These are phyloP conservation scores for Micrasema longulum DNA, from an alignment of 1,140 invertebrate species.

Conservation along the genomic window DNA sequence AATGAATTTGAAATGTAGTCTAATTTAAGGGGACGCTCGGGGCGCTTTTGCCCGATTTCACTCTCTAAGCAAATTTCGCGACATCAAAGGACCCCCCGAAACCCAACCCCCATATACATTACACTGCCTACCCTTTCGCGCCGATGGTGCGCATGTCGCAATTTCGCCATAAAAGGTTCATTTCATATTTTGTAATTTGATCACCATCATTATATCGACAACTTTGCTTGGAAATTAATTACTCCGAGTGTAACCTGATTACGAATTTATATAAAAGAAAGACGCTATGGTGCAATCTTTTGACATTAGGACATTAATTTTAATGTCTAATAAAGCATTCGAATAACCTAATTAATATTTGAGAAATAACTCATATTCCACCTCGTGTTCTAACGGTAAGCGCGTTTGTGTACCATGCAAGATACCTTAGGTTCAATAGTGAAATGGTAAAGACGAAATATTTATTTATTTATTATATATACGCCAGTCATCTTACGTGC, in stretches of 20 bases:
- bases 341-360: too few relatives aligned
- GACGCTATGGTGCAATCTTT: too few relatives aligned
- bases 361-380: too few relatives aligned
- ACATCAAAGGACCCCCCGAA: constrained; percentile 44
- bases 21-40: constrained; percentile 35
- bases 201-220: constrained; percentile 54
- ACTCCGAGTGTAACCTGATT: constrained; percentile 20
- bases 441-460: too few relatives aligned
- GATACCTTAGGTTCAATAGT: too few relatives aligned
- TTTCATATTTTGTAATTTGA: constrained; percentile 54
- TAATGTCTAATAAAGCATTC: too few relatives aligned
- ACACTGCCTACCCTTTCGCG: not conserved
- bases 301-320: too few relatives aligned
- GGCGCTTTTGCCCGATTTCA: constrained; percentile 46
- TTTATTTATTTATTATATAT: too few relatives aligned
- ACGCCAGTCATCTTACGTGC: too few relatives aligned
- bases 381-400: too few relatives aligned
- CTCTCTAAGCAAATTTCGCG: constrained; percentile 52
- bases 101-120: not conserved
- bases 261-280: too few relatives aligned
- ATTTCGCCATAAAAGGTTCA: constrained; percentile 23
- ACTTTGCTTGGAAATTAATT: constrained; percentile 53
- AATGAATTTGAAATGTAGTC: constrained; percentile 53
- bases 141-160: constrained; percentile 12
- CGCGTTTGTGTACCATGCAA: too few relatives aligned